A percentile compares a stretch with the other conserved stretches of the same genome.
These are phyloP conservation scores for Taenioides sp. DNA, from an alignment of 2,797 vertebrate genomes.

Conservation along the genomic window DNA sequence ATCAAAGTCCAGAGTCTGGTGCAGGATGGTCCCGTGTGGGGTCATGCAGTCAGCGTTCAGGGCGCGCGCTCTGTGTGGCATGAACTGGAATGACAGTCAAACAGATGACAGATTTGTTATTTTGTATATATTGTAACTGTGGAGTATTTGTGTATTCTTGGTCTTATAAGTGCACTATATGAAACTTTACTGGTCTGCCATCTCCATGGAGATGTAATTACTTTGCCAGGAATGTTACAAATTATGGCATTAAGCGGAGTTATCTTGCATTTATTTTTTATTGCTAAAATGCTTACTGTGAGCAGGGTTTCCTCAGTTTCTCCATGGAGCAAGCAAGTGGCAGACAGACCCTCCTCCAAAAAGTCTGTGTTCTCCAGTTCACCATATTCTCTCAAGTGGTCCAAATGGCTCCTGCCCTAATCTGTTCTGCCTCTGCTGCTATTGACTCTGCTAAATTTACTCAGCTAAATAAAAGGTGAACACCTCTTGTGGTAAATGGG, in stretches of 20 bases:
- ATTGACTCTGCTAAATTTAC: slow-evolving; percentile 57
- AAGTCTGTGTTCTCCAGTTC: slow-evolving; percentile 18
- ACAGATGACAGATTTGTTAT: neutral
- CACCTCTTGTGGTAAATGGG: slow-evolving; percentile 37
- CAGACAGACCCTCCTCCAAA: neutral
- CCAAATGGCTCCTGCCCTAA: slow-evolving; percentile 36
- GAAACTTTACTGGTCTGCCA: no score
- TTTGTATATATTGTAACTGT: no score
- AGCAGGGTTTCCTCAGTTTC: neutral
- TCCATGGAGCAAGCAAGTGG: no score
- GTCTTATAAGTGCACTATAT: no score
- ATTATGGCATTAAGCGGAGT: no score
- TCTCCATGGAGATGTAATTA: no score
- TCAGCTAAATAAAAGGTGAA: slow-evolving; percentile 55
- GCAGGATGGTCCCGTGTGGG: slow-evolving; percentile 89
- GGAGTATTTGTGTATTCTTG: no score
- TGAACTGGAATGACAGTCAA: slow-evolving; percentile 81
- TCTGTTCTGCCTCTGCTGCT: slow-evolving; percentile 40
- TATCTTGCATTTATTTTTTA: neutral
- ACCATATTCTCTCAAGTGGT: slow-evolving; percentile 31
- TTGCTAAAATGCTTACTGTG: neutral
- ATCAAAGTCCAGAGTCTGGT: slow-evolving; percentile 95
- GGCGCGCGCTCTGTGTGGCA: slow-evolving; percentile 88
- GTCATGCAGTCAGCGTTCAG: slow-evolving; percentile 89
- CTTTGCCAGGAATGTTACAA: no score